Base-by-base conservation (phyloP, 2,888 invertebrate genomes). In the Glyphotaelius pellucidus region DNA sequence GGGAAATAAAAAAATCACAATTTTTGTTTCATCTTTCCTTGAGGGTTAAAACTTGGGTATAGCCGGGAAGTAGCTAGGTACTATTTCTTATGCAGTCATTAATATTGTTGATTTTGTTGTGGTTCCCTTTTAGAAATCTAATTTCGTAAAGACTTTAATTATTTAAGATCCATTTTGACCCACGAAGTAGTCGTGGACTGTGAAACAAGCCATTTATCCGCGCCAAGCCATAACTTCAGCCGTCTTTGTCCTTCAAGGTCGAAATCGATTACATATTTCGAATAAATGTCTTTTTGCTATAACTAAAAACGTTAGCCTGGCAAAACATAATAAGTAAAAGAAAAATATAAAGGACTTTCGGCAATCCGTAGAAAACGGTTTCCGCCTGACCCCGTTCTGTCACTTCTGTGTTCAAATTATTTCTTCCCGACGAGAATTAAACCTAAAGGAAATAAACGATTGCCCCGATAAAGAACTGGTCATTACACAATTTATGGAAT, bases 401-500 rank as follows among this genome's bases (percentile, higher is more conserved):
- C 81, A 81, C 81, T 81, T 81, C 32, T 81, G 81, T 81, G 81
- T 81, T 81, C 81, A 31, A 81, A 81, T 81, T 31, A 81, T 81
- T 81, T 81, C 81, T 81, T 81, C 15, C 81, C 81, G 14, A 32
- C 31, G 32, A 81, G 81, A 81, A 52, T 67, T 88, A 88, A 88
- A 88, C 42, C 42, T 31, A 88, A 42, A 67, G 67, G 67, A 89
- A 89, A 80, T 38, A 89, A 89, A 80, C 38, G 89, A 80, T 89
- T n/a, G 25, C 80, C 32, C 35, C 31, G 42, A 89, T 80, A 89
- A 38, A 25, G 80, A 89, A 86, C 30, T 42, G 80, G 80, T 80
- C 80, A 89, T 80, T 80, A 80, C 38, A 89, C 79, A 89, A 89
- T 89, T 89, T 89, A 89, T 89, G 81, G 79, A 89, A 80, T 38